These are phyloP conservation scores for Dinoponera quadriceps DNA, from an alignment of 1,140 invertebrate species.

Conservation along the genomic window DNA sequence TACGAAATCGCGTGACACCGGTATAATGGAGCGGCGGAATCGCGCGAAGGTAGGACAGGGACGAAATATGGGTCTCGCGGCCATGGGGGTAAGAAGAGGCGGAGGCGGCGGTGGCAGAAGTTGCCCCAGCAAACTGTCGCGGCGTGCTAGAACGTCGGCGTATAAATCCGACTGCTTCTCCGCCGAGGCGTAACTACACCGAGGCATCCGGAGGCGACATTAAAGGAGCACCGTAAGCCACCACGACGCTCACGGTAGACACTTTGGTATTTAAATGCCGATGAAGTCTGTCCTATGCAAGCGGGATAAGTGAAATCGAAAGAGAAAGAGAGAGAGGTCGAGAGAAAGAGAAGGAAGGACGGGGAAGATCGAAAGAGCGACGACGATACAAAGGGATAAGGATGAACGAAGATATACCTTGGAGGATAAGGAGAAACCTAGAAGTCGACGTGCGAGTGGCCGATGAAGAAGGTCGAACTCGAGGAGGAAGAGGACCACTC, in stretches of 20 bases:
- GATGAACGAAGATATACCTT: conserved; percentile 12
- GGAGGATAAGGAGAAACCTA: neutral
- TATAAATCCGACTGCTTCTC: conserved; percentile 61
- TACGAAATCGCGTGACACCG: conserved; percentile 53
- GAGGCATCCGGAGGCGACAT: conserved; percentile 66
- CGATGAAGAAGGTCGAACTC: conserved; percentile 61
- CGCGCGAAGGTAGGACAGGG: conserved; percentile 49
- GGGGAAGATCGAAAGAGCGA: neutral
- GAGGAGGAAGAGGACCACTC: conserved; percentile 62
- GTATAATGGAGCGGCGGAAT: conserved; percentile 39
- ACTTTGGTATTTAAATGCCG: conserved; percentile 82
- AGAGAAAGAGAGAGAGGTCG: neutral
- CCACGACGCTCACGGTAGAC: conserved; percentile 66
- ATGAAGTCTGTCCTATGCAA: conserved; percentile 7
- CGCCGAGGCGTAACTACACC: conserved; percentile 47
- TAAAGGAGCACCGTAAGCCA: conserved; percentile 75
- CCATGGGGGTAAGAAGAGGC: conserved; percentile 67
- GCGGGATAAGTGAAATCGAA: conserved; percentile 69
- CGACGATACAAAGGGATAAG: neutral
- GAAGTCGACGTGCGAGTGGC: conserved; percentile 30
- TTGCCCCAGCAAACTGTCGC: conserved; percentile 43
- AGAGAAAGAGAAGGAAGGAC: neutral
- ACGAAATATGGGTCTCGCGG: conserved; percentile 78
- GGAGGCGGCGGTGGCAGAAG: conserved; percentile 43
- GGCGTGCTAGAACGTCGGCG: conserved; percentile 37